A percentile compares a stretch with the other conserved stretches of the same genome.
Conservation (phyloP, 2,888 invertebrate genomes). For the Andrena chrysosceles region DNA sequence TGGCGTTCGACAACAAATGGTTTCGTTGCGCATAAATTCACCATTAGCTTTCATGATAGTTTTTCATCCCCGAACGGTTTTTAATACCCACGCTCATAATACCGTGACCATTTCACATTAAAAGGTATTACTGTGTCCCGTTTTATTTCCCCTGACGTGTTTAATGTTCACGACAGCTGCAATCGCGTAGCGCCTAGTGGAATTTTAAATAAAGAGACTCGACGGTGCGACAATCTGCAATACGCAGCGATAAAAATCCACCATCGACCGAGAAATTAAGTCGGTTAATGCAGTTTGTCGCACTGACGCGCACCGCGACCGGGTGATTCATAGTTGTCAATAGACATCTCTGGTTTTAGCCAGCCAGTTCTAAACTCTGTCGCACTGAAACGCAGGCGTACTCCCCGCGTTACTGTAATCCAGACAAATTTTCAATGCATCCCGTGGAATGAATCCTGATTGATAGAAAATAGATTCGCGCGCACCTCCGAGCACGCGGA, state of each 20-base stretch:
- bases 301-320: not conserved
- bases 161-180: not conserved
- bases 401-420: not conserved
- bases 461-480: too few relatives aligned
- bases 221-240: not conserved
- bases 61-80: not conserved
- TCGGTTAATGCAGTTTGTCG: not conserved
- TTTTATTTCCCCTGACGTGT: not conserved
- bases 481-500: not conserved
- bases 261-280: not conserved
- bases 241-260: not conserved
- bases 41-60: not conserved
- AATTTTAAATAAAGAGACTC: not conserved
- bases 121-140: not conserved
- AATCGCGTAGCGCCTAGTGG: not conserved
- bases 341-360: not conserved
- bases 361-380: not conserved
- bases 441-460: not conserved
- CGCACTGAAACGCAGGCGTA: not conserved
- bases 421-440: not conserved
- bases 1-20: not conserved
- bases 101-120: not conserved
- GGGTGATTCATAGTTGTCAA: not conserved
- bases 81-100: not conserved
- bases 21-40: not conserved